Evolutionary conservation across 2,113 vertebrate species (phyloP), one percentile per base, ranked within the genome.

Genomic region (Xyliphius kryptos): DNA sequence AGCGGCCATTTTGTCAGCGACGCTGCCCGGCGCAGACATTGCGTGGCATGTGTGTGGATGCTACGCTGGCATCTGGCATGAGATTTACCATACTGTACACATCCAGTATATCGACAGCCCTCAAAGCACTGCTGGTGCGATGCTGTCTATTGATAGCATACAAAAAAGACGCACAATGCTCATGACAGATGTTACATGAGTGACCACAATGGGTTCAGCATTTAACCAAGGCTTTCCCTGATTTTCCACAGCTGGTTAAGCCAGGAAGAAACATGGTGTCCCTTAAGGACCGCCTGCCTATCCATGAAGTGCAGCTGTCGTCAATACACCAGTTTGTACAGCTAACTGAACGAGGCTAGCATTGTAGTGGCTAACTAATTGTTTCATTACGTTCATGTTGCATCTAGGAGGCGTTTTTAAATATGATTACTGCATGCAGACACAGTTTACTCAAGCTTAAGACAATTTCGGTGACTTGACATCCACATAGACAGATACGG

Each of bases 1-100:
- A 72, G 79, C 82, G 70, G 84, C 84, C 84, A 88, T 89, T 88
- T 89, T 88, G 84, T 88, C 72, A 74, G 77, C 63, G 51, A 73
- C 69, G 74, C 76, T 84, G 83, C 80, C 86, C 84, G 75, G 80
- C 70, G 78, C 73, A 80, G 69, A 74, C 40, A 60, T 47, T 61
- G 58, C 50, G 65, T 75, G 71, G 77, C 66, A 76, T 77, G 79
- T 71, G 76, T 74, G 72, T 80, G 61, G 69, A 40, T 19, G 56
- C 36, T 61, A 72, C 76, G 75, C 74, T 76, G 78, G 69, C 75
- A 75, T 81, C 74, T 81, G 82, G 75, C 76, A 76, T 69, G 64
- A 67, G 68, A 76, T 50, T 50, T 26, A 66, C 14, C 22, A 11
- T 49, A 37, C 9, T 22, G 32, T 40, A 14, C 37, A 20, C 46